phyloP scores from a whole-genome alignment of 2,797 vertebrate genomes.

The Galaxias olidus region DNA sequence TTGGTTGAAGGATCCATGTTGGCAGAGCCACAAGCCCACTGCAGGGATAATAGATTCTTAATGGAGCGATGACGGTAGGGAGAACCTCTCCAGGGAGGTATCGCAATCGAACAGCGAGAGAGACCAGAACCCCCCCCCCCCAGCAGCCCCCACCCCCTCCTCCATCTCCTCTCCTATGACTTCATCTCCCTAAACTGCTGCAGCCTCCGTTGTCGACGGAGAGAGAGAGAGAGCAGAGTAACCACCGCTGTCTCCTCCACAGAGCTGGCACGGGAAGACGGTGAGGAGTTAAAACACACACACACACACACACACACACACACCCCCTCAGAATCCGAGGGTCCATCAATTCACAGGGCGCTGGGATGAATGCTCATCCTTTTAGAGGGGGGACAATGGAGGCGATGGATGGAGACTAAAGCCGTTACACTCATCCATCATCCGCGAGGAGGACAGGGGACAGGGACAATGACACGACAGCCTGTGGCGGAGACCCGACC shows the following conservation, averaged over 20 bases:
- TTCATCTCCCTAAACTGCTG: constrained; percentile 64
- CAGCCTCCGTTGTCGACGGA: constrained; percentile 53
- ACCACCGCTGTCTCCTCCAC: constrained; percentile 18
- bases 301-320: too few species aligned
- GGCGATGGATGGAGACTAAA: constrained; percentile 1
- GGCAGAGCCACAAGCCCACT: constrained; percentile 65
- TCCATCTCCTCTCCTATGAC: constrained; percentile 57
- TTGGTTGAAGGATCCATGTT: constrained; percentile 74
- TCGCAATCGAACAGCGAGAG: constrained; percentile 64
- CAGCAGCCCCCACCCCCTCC: constrained; percentile 43
- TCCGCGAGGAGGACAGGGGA: neutral
- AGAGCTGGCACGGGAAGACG: constrained; percentile 19
- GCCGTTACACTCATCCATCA: neutral
- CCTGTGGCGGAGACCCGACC: too few species aligned
- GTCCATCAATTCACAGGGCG: neutral
- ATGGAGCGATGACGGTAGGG: constrained; percentile 73
- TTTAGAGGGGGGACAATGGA: neutral
- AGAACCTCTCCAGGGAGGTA: constrained; percentile 73
- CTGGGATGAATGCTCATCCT: neutral
- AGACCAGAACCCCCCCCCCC: constrained; percentile 57
- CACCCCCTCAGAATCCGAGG: neutral
- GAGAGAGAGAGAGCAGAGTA: constrained; percentile 42
- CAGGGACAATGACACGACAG: too few species aligned
- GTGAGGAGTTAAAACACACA: constrained; percentile 1
- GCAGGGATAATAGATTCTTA: constrained; percentile 79